phyloP scores from a whole-genome alignment of 2,797 vertebrate genomes.

The Oceanodroma leucorhoa region DNA sequence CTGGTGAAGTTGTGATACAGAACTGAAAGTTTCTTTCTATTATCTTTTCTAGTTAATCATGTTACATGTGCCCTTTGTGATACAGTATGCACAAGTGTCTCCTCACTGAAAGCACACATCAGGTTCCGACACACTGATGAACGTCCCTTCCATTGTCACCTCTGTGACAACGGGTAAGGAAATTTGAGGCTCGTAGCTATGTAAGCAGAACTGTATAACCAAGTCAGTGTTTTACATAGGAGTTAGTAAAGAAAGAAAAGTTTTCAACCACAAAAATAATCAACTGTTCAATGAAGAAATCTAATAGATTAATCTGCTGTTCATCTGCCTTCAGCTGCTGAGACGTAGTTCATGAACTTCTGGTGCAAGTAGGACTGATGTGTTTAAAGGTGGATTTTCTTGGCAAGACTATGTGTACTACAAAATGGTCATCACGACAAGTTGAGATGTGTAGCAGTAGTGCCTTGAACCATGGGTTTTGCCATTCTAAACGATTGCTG shows the following conservation, averaged over 20 bases:
- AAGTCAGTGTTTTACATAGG: not conserved
- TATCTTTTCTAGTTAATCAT: slow-evolving; percentile 60
- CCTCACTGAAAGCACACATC: slow-evolving; percentile 80
- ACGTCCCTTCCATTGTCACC: slow-evolving; percentile 77
- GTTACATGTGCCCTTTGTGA: slow-evolving; percentile 77
- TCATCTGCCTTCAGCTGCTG: not conserved
- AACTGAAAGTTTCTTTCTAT: not conserved
- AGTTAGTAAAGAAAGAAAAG: not conserved
- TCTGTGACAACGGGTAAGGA: slow-evolving; percentile 77
- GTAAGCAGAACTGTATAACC: not conserved
- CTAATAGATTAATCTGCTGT: not conserved
- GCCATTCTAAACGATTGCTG: not conserved
- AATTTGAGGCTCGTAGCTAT: rapidly evolving
- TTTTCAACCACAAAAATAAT: not conserved
- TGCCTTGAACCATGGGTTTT: not conserved
- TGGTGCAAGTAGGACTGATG: not conserved
- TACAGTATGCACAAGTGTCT: slow-evolving; percentile 75
- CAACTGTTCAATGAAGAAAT: not conserved
- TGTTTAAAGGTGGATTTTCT: not conserved
- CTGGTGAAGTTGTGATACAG: not conserved
- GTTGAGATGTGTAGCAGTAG: not conserved
- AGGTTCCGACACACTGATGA: slow-evolving; percentile 79
- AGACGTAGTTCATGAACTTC: not conserved
- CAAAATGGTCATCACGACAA: not conserved
- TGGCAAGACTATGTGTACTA: not conserved